These are phyloP conservation scores for Hipposideros armiger DNA, from an alignment of 2,113 vertebrate genomes.

Conservation along the genomic window DNA sequence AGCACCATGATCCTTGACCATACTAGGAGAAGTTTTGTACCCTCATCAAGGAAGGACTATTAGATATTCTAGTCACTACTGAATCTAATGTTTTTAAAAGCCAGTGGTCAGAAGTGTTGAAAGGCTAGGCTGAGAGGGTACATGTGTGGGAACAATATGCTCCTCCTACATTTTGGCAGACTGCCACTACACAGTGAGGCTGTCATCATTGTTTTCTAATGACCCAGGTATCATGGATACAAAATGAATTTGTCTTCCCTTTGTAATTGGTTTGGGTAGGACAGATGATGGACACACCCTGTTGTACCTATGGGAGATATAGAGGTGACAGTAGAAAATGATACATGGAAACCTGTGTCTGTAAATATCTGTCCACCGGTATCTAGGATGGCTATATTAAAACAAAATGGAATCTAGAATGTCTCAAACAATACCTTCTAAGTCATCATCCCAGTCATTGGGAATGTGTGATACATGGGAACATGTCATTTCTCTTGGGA, in stretches of 20 bases:
- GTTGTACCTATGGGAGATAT: neutral
- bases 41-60: neutral
- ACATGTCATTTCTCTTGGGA: constrained; percentile 29
- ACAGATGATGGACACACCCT: neutral
- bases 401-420: neutral
- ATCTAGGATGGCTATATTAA: neutral
- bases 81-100: neutral
- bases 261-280: neutral
- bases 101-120: neutral
- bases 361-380: neutral
- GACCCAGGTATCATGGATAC: neutral
- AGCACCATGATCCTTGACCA: neutral
- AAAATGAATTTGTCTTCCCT: neutral
- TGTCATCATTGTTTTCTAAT: constrained; percentile 13
- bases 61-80: neutral
- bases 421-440: neutral
- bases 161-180: neutral
- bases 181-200: neutral
- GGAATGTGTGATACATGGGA: neutral
- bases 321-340: neutral
- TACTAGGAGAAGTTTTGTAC: neutral
- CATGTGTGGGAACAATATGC: neutral
- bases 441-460: neutral
- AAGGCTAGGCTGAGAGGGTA: neutral
- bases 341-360: neutral